Evolutionary conservation across 2,797 vertebrate species (phyloP).

Genomic region (Borostomias antarcticus): DNA sequence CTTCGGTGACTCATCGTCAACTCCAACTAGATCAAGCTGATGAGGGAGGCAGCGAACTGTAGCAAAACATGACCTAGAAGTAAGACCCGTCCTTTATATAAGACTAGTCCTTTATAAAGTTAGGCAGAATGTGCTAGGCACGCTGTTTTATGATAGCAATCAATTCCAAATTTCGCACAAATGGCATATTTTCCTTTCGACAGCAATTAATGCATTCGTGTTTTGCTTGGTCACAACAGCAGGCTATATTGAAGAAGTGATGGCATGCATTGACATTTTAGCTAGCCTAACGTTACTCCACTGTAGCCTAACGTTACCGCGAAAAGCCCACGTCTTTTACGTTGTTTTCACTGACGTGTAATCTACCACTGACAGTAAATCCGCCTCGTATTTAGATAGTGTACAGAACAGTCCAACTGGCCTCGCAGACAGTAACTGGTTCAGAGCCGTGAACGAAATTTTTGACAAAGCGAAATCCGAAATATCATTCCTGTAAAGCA

Average conservation of each 20-base stretch:
- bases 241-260: conserved; percentile 1
- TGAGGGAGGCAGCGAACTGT: conserved; percentile 47
- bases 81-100: conserved; percentile 54
- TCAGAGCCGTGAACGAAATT: conserved; percentile 30
- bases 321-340: neutral
- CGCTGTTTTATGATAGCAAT: conserved; percentile 17
- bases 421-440: conserved; percentile 53
- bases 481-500: neutral
- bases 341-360: neutral
- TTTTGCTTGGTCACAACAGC: conserved; percentile 35
- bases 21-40: conserved; percentile 13
- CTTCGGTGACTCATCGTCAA: conserved; percentile 58
- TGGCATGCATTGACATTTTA: neutral
- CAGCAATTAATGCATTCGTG: neutral
- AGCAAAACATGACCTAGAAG: conserved; percentile 69
- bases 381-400: conserved; percentile 24
- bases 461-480: conserved; percentile 38
- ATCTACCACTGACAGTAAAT: too few species aligned
- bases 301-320: too few species aligned
- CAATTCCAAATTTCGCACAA: conserved; percentile 24
- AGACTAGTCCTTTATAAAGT: too few species aligned
- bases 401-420: conserved; percentile 45
- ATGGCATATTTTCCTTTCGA: conserved; percentile 7
- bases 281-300: too few species aligned
- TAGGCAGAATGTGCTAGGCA: conserved; percentile 31